A percentile compares a stretch with the other conserved stretches of the same genome.
These are phyloP conservation scores for Pachymerium ferrugineum DNA, from an alignment of 2,888 invertebrate species.

Conservation along the genomic window DNA sequence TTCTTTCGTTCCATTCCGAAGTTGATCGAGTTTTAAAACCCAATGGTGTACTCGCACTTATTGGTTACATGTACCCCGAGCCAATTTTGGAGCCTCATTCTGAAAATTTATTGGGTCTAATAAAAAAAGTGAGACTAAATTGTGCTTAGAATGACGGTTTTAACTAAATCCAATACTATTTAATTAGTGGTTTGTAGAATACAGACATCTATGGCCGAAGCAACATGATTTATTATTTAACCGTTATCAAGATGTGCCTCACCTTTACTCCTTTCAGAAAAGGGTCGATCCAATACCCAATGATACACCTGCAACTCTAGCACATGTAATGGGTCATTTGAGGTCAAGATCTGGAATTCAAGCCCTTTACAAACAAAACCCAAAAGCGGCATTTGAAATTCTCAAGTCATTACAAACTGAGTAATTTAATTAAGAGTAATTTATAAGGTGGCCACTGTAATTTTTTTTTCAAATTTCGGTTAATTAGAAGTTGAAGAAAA, in stretches of 20 bases:
- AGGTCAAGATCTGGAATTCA: slow-evolving; percentile 27
- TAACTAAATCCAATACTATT: background rate
- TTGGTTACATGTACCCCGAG: slow-evolving; percentile 23
- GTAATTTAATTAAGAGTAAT: too few species aligned
- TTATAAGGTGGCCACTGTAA: too few species aligned
- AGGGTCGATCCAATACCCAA: slow-evolving; percentile 13
- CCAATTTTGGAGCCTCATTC: background rate
- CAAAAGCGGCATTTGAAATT: background rate
- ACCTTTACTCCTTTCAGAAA: background rate
- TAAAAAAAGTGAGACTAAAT: background rate
- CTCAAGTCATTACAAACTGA: background rate
- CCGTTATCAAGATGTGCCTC: background rate
- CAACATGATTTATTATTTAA: slow-evolving; percentile 10
- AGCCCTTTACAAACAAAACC: background rate
- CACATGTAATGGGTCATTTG: background rate
- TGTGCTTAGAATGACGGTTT: background rate
- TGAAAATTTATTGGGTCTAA: background rate
- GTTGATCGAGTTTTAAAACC: background rate
- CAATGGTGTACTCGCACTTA: background rate
- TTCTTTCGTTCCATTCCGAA: background rate
- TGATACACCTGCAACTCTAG: background rate
- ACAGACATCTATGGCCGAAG: slow-evolving; percentile 29
- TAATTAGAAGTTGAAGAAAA: too few species aligned
- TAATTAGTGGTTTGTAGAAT: slow-evolving; percentile 26
- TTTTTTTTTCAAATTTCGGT: too few species aligned